These are phyloP conservation scores for Macrotus californicus DNA, from an alignment of 2,113 vertebrate genomes.

Conservation along the genomic window DNA sequence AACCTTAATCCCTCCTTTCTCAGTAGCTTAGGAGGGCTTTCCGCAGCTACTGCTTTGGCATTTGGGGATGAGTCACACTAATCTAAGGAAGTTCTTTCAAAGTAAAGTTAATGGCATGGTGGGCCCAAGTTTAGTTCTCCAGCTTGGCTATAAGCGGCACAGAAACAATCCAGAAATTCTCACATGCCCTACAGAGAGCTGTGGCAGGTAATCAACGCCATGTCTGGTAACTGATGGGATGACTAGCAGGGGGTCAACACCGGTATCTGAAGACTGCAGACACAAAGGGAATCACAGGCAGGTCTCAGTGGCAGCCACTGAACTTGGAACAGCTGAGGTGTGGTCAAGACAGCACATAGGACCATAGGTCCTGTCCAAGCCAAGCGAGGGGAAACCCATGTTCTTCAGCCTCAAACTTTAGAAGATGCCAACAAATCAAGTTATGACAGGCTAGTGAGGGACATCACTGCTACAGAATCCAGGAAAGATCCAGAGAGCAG, in stretches of 20 bases:
- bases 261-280: not conserved
- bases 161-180: not conserved
- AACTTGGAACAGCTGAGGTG: not conserved
- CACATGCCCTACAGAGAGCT: not conserved
- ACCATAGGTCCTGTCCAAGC: not conserved
- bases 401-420: not conserved
- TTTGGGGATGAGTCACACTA: not conserved
- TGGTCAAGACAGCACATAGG: not conserved
- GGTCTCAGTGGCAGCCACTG: not conserved
- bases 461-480: not conserved
- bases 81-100: not conserved
- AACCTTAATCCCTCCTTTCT: no score
- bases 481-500: not conserved
- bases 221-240: not conserved
- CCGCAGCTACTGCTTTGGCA: no score
- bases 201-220: not conserved
- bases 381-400: not conserved
- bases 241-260: not conserved
- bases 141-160: not conserved
- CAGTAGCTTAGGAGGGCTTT: not conserved
- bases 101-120: not conserved
- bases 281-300: not conserved
- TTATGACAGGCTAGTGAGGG: not conserved
- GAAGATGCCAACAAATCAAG: not conserved
- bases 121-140: not conserved